These are phyloP conservation scores for Falcaria lacertinaria DNA, from an alignment of 2,888 invertebrate genomes.

Conservation along the genomic window DNA sequence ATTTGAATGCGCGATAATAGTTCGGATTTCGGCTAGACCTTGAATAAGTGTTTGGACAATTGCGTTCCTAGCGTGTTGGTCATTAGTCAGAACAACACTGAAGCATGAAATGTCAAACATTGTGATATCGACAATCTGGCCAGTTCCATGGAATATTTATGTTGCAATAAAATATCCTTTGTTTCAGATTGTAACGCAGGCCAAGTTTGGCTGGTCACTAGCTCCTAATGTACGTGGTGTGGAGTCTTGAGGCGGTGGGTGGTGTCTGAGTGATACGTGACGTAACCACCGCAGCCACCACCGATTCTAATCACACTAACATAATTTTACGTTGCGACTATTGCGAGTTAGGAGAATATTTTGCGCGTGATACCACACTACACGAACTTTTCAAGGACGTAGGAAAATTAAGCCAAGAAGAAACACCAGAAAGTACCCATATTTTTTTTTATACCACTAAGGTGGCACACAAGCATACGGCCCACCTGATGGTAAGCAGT, in stretches of 20 bases:
- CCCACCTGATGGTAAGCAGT: no score
- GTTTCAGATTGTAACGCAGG: constrained; percentile 14
- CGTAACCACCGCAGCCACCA: constrained; percentile 43
- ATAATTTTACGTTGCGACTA: constrained; percentile 57
- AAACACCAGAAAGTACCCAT: no score
- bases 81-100: neutral
- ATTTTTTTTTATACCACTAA: no score
- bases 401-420: constrained; percentile 3
- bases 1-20: neutral
- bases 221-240: constrained; percentile 21
- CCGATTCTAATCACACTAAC: constrained; percentile 59
- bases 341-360: constrained; percentile 42
- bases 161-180: neutral
- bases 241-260: constrained; percentile 16
- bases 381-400: constrained; percentile 24
- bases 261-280: constrained; percentile 31
- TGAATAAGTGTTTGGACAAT: neutral
- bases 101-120: constrained; percentile 1
- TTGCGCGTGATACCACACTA: constrained; percentile 31
- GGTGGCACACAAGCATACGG: no score
- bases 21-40: no score
- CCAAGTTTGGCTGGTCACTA: constrained; percentile 24
- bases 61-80: neutral
- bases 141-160: neutral
- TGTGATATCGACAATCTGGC: neutral